A percentile compares a stretch with the other conserved stretches of the same genome.
Conservation (phyloP, 2,888 invertebrate genomes). For the Eristalis pertinax region DNA sequence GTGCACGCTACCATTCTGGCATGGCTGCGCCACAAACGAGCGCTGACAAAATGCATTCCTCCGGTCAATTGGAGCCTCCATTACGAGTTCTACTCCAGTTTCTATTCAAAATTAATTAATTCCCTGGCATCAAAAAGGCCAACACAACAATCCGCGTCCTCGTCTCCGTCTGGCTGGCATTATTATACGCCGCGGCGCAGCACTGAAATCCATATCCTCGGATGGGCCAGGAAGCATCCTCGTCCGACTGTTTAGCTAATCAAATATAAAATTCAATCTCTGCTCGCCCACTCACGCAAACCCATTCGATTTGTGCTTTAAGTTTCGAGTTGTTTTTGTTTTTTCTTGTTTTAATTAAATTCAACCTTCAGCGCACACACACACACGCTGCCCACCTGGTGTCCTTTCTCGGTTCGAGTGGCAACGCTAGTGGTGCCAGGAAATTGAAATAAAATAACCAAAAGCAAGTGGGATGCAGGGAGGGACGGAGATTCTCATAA, state of each 20-base stretch:
- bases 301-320: neutral
- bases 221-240: neutral
- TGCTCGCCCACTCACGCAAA: slow-evolving; percentile 2
- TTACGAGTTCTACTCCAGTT: neutral
- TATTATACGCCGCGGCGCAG: neutral
- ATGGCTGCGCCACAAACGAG: neutral
- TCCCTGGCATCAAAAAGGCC: slow-evolving; percentile 12
- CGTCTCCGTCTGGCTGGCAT: neutral
- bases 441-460: slow-evolving; percentile 64
- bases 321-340: slow-evolving; percentile 20
- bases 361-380: neutral
- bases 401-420: slow-evolving; percentile 1
- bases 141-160: neutral
- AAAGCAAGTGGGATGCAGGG: slow-evolving; percentile 16
- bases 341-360: slow-evolving; percentile 58
- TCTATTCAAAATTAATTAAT: slow-evolving; percentile 35
- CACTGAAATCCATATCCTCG: neutral
- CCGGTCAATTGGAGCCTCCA: slow-evolving; percentile 9
- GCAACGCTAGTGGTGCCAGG: slow-evolving; percentile 3
- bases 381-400: neutral
- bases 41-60: slow-evolving; percentile 23
- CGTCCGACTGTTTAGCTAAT: slow-evolving; percentile 31
- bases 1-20: neutral
- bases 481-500: slow-evolving; percentile 30
- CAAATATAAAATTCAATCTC: slow-evolving; percentile 67